Evolutionary conservation across 2,888 invertebrate species (phyloP).

Genomic region (Lordiphosa fenestrarum): DNA sequence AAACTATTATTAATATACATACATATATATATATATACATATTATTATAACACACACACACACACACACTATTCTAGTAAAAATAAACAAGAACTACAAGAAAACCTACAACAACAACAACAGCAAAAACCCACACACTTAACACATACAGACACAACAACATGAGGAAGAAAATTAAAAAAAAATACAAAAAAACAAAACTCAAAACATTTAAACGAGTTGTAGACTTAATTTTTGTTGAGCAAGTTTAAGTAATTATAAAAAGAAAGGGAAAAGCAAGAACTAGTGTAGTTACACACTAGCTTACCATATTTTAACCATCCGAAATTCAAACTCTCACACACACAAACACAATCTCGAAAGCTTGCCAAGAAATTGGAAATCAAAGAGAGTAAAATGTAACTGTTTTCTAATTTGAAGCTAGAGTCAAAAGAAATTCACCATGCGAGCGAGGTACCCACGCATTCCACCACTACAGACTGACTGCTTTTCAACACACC

Average conservation of each 20-base stretch:
- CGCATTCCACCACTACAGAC: too few species aligned
- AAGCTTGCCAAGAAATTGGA: too few species aligned
- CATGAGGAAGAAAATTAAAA: slow-evolving; percentile 27
- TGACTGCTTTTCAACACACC: too few species aligned
- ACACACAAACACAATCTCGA: too few species aligned
- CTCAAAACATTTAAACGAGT: slow-evolving; percentile 30
- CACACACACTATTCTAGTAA: slow-evolving; percentile 47
- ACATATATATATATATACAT: slow-evolving; percentile 40
- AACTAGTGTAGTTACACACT: too few species aligned
- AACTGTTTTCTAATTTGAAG: too few species aligned
- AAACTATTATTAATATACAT: slow-evolving; percentile 55
- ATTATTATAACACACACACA: slow-evolving; percentile 17
- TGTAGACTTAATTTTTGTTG: slow-evolving; percentile 44
- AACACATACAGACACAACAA: slow-evolving; percentile 21
- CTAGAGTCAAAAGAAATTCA: too few species aligned
- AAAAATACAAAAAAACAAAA: slow-evolving; percentile 5
- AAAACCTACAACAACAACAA: slow-evolving; percentile 22
- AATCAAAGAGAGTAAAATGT: too few species aligned
- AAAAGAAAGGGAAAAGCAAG: too few species aligned
- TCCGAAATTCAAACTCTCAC: too few species aligned
- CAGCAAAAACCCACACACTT: slow-evolving; percentile 22
- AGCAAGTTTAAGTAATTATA: not conserved
- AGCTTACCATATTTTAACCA: too few species aligned
- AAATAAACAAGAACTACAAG: slow-evolving; percentile 16
- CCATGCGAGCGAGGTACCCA: too few species aligned